Percentiles rank a stretch among this genome's conserved stretches.
Evolutionary conservation across 2,113 vertebrate genomes (phyloP).

Genomic region (Dascyllus trimaculatus): DNA sequence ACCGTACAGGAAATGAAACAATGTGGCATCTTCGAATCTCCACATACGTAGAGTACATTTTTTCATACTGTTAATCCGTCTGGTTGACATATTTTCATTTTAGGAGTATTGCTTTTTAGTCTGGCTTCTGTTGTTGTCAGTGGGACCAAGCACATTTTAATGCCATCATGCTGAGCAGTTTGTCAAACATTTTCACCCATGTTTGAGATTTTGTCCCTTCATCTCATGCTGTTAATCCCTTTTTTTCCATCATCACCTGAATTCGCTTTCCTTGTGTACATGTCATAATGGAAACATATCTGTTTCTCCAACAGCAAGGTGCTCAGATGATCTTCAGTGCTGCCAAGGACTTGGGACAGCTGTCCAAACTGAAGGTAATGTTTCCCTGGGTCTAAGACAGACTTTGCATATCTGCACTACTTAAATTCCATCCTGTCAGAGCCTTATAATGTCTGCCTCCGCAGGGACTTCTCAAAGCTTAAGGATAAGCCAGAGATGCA

Average conservation of each 20-base stretch:
- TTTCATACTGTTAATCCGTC: constrained; percentile 29
- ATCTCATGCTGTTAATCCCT: background rate
- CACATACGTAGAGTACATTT: background rate
- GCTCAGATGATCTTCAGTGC: constrained; percentile 98
- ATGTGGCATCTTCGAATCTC: constrained; percentile 16
- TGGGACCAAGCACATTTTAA: too few relatives aligned
- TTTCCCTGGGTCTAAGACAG: background rate
- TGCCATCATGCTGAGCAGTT: too few relatives aligned
- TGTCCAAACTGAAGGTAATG: constrained; percentile 98
- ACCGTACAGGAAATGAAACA: constrained; percentile 47
- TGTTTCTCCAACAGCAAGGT: constrained; percentile 85
- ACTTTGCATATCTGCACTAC: background rate
- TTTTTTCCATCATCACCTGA: background rate
- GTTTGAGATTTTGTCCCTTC: background rate
- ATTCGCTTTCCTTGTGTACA: constrained; percentile 7
- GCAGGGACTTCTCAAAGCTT: constrained; percentile 10
- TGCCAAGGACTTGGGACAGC: constrained; percentile 96
- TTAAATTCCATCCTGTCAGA: background rate
- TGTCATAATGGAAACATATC: background rate
- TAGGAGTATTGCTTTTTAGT: background rate
- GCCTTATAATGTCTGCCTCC: background rate
- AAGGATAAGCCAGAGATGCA: constrained; percentile 1
- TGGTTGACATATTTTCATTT: constrained; percentile 26
- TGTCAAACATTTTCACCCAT: background rate
- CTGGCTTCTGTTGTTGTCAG: too few relatives aligned